Base-by-base conservation (phyloP, 1,140 invertebrate genomes). In the Danaus plexippus region DNA sequence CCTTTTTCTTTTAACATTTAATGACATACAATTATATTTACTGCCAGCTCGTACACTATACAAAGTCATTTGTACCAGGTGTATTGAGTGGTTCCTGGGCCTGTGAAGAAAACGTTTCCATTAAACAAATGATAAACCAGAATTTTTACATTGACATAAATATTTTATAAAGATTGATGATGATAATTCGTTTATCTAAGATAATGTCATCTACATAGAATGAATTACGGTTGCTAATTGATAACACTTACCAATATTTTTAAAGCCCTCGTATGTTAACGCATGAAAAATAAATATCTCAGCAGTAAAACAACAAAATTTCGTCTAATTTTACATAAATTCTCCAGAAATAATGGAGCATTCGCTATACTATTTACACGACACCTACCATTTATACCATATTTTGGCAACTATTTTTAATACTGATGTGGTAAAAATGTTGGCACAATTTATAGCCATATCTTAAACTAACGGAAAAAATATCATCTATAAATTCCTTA, bases 71-170 rank as follows among this genome's bases (percentile, higher is more conserved):
- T 75, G 90, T 91, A 73, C 90, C 90, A 71, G 91, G 90, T 81
- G 89, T 90, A 61, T 91, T 93, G 68, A 93, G 88, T 54, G 92
- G 92, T 87, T 93, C 91, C 85, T 92, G 91, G 64, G 92, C 91
- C 92, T 93, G 88, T 9, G 80, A 73, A 77, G 22, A 52, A 52
- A 53, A 54, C 6, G 15, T 22, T 42, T 41, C 9, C 12, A 46
- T 42, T 47, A 15, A 15, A 15, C 15, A 40, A 15, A 52, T 52
- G 10, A 52, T 43, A 46, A 43, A 10, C 22, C 40, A n/a, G 46
- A 49, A 12, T 32, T 22, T n/a, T 47, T 42, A 45, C 43, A 58
- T 48, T 9, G 22, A 54, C 7, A 47, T 54, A 9, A 45, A 11
- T 32, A 2, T 32, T 32, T 2, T 32, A 32, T 32, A 8, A 32